Percentiles rank a stretch among this genome's conserved stretches.
Conservation (phyloP, 2,888 invertebrate genomes). For the Apodemia hepburni region DNA sequence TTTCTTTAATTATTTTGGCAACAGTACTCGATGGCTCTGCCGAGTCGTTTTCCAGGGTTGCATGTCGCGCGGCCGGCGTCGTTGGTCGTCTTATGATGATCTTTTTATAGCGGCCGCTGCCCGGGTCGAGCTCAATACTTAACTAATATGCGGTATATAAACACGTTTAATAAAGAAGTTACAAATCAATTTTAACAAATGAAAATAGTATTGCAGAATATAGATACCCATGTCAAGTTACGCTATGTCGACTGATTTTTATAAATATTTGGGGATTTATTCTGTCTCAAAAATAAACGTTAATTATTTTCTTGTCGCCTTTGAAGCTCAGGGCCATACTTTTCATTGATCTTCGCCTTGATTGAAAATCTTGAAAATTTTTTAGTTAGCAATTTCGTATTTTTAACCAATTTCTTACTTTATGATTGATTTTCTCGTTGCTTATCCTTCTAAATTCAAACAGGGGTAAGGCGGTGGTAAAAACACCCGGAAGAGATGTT, state of each 20-base stretch:
- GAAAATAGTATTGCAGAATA: background rate
- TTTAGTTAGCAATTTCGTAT: no score
- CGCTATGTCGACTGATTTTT: no score
- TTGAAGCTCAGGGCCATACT: conserved; percentile 30
- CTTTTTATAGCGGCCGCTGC: conserved; percentile 78
- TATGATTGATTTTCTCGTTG: no score
- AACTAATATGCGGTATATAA: conserved; percentile 43
- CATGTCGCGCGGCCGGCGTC: conserved; percentile 71
- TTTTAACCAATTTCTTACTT: no score
- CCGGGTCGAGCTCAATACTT: conserved; percentile 69
- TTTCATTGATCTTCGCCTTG: conserved; percentile 32
- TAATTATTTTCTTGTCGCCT: background rate
- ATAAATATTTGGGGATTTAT: background rate
- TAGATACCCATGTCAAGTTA: background rate
- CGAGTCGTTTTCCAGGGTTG: conserved; percentile 79
- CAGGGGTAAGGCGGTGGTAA: no score
- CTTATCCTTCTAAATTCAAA: no score
- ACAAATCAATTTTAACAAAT: background rate
- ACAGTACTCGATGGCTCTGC: conserved; percentile 80
- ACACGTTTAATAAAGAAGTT: background rate
- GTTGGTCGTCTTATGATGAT: conserved; percentile 71
- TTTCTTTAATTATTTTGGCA: conserved; percentile 91
- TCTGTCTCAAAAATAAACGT: background rate
- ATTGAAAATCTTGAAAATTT: background rate
- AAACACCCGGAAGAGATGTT: no score